Percentiles rank a stretch among this genome's conserved stretches.
phyloP scores from a whole-genome alignment of 2,113 vertebrate species.

The Paramisgurnus dabryanus region DNA sequence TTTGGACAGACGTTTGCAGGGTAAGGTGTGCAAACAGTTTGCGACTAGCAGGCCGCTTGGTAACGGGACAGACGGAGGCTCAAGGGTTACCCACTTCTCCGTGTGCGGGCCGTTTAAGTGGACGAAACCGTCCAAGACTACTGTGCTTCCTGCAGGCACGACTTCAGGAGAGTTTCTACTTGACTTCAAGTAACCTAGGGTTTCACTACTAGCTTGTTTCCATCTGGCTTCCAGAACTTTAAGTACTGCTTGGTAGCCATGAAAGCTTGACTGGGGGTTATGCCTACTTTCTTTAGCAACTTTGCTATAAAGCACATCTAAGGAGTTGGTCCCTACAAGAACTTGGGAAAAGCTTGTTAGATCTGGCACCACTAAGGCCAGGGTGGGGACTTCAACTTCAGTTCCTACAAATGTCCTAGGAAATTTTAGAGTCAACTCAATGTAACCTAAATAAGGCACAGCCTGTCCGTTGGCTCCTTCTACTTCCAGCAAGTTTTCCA shows the following conservation, averaged over 20 bases:
- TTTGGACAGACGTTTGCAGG: neutral
- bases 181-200: neutral
- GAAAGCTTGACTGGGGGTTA: neutral
- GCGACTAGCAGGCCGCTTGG: neutral
- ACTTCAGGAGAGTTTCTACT: neutral
- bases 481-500: neutral
- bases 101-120: neutral
- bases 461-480: slow-evolving; percentile 3
- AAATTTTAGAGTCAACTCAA: neutral
- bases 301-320: neutral
- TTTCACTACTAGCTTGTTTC: neutral
- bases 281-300: neutral
- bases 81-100: neutral
- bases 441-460: slow-evolving; percentile 6
- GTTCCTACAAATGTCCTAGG: neutral
- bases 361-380: slow-evolving; percentile 19
- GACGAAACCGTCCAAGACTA: neutral
- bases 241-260: slow-evolving; percentile 2
- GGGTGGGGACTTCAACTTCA: neutral
- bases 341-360: neutral
- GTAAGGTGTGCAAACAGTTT: neutral
- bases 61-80: neutral
- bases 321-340: neutral
- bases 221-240: neutral
- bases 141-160: neutral